Base-by-base conservation (phyloP, 2,797 vertebrate species). In the Ibycter americanus region DNA sequence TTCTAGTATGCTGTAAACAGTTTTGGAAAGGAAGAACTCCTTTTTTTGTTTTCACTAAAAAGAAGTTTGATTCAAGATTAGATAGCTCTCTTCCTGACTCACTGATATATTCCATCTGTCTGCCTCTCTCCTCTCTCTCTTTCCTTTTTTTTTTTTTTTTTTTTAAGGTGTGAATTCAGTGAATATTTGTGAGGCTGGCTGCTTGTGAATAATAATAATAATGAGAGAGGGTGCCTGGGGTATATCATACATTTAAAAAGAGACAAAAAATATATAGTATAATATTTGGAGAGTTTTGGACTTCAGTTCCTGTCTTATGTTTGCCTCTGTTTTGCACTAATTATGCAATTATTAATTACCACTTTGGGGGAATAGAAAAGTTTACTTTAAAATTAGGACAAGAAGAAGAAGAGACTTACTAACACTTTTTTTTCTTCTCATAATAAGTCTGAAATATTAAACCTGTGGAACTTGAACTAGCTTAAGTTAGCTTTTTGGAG, bases 121-220 rank as follows among this genome's bases (percentile, higher is more conserved):
- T 92, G 32, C 1, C 1, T 61, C 15, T 78, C 34, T 55, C 8
- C 2, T 18, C 26, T 62, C 19, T 62, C 7, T 38, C 4, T 61
- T 1, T 44, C 3, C 34, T 22, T 15, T 8, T 5, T 6, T 14
- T 4, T 16, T 36, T 14, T 11, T 15, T 20, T 16, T 15, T 20
- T 22, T 71, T 51, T 8, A 44, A 93, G 55, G 36, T 91, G 61
- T 83, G 61, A 83, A 81, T 91, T 88, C 4, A 4, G 52, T 86
- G 68, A 71, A 40, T 93, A 80, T 89, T 92, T 89, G 11, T 77
- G 87, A 34, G 46, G 18, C 20, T 91, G 52, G 14, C 7, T 87
- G 44, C 31, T 89, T 74, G 36, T 86, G 49, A 90, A 83, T 68
- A 83, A 51, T 40, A 83, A 49, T 40, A 80, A 42, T 36, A 29